Percentiles rank a stretch among this genome's conserved stretches.
Evolutionary conservation across 2,888 invertebrate species (phyloP).

Genomic region (Hyalella azteca): DNA sequence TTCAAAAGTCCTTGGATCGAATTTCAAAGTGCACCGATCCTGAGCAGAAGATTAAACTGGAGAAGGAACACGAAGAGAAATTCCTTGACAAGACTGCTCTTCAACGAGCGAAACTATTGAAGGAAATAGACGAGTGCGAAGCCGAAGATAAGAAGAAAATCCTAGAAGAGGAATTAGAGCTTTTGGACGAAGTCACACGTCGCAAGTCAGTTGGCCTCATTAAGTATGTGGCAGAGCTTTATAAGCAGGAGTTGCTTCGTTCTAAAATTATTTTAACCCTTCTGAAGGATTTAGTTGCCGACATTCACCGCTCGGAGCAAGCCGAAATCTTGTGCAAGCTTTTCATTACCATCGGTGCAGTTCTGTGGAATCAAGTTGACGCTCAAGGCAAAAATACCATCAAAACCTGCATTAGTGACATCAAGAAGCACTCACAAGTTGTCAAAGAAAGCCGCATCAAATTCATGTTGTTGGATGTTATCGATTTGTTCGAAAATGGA

Average conservation of each 20-base stretch:
- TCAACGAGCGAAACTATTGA: background rate
- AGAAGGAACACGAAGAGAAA: constrained; percentile 1
- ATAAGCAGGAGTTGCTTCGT: background rate
- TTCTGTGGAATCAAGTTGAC: background rate
- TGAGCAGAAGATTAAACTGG: background rate
- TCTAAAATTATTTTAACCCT: background rate
- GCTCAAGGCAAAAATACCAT: background rate
- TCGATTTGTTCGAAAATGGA: constrained; percentile 17
- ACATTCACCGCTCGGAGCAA: background rate
- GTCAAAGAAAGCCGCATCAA: constrained; percentile 9
- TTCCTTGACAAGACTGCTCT: background rate
- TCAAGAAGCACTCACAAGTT: background rate
- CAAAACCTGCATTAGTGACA: background rate
- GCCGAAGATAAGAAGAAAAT: background rate
- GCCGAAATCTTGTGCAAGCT: background rate
- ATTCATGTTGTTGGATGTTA: constrained; percentile 15
- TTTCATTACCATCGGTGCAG: background rate
- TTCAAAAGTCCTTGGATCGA: background rate
- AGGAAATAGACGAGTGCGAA: background rate
- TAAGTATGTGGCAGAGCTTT: background rate
- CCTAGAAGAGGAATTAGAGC: background rate
- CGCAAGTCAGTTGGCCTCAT: background rate
- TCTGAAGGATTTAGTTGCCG: background rate
- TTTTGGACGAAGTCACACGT: background rate
- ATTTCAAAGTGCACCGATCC: background rate